Conservation (phyloP, 1,140 invertebrate species). For the Drosophila pectinifera region DNA sequence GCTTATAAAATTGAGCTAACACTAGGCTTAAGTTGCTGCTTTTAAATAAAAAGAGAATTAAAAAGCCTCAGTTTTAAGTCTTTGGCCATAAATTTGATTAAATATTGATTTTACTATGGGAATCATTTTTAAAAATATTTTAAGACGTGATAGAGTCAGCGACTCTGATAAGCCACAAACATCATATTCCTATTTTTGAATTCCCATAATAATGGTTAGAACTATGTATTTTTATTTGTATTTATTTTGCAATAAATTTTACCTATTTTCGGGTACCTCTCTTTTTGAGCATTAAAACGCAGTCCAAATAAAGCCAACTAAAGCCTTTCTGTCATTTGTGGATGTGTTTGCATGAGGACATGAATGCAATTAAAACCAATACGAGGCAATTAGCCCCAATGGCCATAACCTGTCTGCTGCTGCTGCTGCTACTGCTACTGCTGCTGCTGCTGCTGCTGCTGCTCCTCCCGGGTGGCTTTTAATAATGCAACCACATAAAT, state of each 20-base stretch:
- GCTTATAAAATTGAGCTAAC: not conserved
- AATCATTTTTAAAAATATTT: too few relatives aligned
- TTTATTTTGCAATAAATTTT: not conserved
- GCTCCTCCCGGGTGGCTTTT: conserved; percentile 46
- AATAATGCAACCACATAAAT: conserved; percentile 79
- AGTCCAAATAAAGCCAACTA: not conserved
- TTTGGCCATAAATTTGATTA: too few relatives aligned
- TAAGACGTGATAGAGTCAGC: too few relatives aligned
- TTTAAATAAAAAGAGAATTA: not conserved
- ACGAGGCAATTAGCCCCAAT: conserved; percentile 64
- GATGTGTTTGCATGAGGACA: conserved; percentile 17
- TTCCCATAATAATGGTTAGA: too few relatives aligned
- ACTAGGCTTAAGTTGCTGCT: not conserved
- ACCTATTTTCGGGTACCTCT: not conserved
- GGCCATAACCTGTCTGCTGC: conserved; percentile 34
- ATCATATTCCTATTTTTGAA: too few relatives aligned
- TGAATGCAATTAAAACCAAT: conserved; percentile 47
- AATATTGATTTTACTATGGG: too few relatives aligned
- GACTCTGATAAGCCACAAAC: too few relatives aligned
- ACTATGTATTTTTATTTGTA: not conserved
- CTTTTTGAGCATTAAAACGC: not conserved
- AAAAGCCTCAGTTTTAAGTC: too few relatives aligned
- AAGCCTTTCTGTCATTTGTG: conserved; percentile 22
- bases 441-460: conserved; percentile 8
- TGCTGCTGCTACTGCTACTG: conserved; percentile 14